A percentile compares a stretch with the other conserved stretches of the same genome.
These are phyloP conservation scores for Pachycephala philippinensis DNA, from an alignment of 2,113 vertebrate species.

Conservation along the genomic window DNA sequence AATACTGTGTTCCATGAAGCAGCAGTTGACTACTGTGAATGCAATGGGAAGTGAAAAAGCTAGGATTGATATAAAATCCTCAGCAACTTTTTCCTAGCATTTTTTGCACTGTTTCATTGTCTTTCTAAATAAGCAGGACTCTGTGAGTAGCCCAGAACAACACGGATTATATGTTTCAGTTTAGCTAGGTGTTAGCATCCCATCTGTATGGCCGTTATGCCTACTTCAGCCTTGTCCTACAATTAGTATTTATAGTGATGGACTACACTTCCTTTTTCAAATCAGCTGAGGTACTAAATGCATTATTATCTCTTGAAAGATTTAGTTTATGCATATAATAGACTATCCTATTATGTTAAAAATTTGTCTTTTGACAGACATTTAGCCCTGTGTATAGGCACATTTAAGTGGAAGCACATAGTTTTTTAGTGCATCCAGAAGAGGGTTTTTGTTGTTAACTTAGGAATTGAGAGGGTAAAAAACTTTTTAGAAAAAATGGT, in stretches of 20 bases:
- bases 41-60: background rate
- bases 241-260: background rate
- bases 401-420: background rate
- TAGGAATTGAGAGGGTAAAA: background rate
- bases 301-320: background rate
- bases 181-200: background rate
- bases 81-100: background rate
- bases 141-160: background rate
- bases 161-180: background rate
- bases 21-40: background rate
- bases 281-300: background rate
- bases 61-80: background rate
- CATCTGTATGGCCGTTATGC: background rate
- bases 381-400: background rate
- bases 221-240: background rate
- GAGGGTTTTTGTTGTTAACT: background rate
- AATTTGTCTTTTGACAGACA: background rate
- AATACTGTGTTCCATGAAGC: background rate
- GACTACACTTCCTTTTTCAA: background rate
- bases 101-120: background rate
- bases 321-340: background rate
- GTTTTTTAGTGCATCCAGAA: background rate
- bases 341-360: background rate
- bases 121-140: background rate
- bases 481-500: rapidly evolving